phyloP scores from a whole-genome alignment of 2,888 invertebrate species.

The Lacanobia wlatinum region DNA sequence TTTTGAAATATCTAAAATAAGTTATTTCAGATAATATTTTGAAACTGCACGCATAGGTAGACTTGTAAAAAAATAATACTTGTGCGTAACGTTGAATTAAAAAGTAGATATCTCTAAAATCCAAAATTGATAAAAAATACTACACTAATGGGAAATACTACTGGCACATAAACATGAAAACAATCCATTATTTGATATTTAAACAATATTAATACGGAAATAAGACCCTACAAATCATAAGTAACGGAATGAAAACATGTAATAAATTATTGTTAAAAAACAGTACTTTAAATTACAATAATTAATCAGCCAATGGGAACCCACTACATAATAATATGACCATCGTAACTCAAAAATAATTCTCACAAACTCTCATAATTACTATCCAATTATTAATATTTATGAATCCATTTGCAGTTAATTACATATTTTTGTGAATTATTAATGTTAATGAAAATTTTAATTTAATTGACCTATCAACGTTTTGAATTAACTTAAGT shows the following conservation, averaged over 20 bases:
- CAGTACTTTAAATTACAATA: conserved; percentile 24
- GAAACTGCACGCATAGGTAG: no score
- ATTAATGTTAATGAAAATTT: conserved; percentile 11
- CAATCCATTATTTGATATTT: no score
- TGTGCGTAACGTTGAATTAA: no score
- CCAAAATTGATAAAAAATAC: no score
- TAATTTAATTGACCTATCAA: conserved; percentile 35
- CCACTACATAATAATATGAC: not conserved
- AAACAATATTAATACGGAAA: not conserved
- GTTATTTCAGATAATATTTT: no score
- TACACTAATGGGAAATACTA: no score
- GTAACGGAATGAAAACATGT: conserved; percentile 14
- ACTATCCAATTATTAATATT: conserved; percentile 48
- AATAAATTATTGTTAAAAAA: conserved; percentile 2
- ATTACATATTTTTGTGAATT: conserved; percentile 40
- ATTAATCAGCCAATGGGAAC: conserved; percentile 22
- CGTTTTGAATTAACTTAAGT: not conserved
- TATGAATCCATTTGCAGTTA: conserved; percentile 57
- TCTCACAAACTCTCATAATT: conserved; percentile 42
- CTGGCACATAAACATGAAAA: no score
- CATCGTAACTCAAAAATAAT: conserved; percentile 38
- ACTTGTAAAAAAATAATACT: no score
- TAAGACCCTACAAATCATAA: conserved; percentile 7
- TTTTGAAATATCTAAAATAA: no score
- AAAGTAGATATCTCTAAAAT: no score